These are phyloP conservation scores for Sarcophaga subvicina DNA, from an alignment of 2,888 invertebrate genomes.

Conservation along the genomic window DNA sequence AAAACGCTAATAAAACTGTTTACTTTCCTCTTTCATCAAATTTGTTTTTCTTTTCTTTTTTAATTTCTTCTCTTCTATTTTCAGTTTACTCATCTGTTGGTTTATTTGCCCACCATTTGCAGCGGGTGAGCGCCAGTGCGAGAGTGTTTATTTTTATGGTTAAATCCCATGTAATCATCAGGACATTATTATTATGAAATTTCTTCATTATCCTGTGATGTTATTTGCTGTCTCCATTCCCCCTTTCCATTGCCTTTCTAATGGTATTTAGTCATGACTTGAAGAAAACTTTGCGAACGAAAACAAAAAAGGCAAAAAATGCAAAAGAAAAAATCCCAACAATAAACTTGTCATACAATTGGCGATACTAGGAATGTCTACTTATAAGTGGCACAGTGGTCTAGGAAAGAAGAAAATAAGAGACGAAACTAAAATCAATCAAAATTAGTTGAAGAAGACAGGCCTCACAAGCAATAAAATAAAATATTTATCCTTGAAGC, in stretches of 20 bases:
- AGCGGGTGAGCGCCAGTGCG: neutral
- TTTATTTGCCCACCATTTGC: conserved; percentile 21
- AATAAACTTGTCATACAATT: conserved; percentile 68
- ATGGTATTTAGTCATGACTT: conserved; percentile 55
- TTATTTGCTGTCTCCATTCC: conserved; percentile 21
- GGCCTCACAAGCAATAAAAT: too few relatives aligned
- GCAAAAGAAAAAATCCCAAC: conserved; percentile 64
- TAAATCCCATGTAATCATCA: conserved; percentile 76
- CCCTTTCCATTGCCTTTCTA: neutral
- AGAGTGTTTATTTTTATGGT: conserved; percentile 72
- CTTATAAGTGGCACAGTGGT: conserved; percentile 23
- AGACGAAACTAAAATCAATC: too few relatives aligned
- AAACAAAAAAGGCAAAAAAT: conserved; percentile 37
- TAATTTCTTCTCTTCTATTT: conserved; percentile 19
- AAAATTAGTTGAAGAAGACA: too few relatives aligned
- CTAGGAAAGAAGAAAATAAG: neutral
- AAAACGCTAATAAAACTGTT: conserved; percentile 57
- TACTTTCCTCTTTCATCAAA: conserved; percentile 12
- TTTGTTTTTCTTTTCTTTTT: conserved; percentile 1
- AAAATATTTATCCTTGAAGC: too few relatives aligned
- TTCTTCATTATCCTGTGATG: conserved; percentile 55
- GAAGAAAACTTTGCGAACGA: conserved; percentile 40
- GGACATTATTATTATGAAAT: conserved; percentile 74
- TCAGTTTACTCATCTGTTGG: conserved; percentile 56
- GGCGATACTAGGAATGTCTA: conserved; percentile 29